Evolutionary conservation across 2,888 invertebrate genomes (phyloP), one percentile per base, ranked within the genome.

Genomic region (Hololepta plana): DNA sequence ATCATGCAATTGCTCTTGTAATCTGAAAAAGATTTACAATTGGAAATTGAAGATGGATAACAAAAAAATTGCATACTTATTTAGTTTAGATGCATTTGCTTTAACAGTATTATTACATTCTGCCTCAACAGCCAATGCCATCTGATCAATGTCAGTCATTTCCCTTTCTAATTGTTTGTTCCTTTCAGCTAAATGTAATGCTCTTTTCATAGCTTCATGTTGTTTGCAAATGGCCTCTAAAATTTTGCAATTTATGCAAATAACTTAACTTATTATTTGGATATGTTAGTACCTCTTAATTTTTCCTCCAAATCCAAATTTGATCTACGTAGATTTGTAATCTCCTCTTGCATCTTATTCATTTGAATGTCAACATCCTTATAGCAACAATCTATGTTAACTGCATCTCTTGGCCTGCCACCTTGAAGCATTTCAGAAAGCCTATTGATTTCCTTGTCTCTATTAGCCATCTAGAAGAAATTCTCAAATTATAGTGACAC

Each of bases 141-240:
- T 64, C 36, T 67, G 61, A 46, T 80, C 80, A 24, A 81, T 65
- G 44, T 76, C 75, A 35, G 65, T 62, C 34, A 81, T 44, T 48
- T 80, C 75, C 31, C 69, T 67, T 49, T 79, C 71, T 26, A 82
- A 48, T 30, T 57, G 57, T 44, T 68, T 68, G 42, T 80, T 81
- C 38, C 69, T 64, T 36, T 76, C 74, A n/a, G 77, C 76, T 27
- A 80, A 59, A 41, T 60, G 60, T 21, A 81, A 53, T 4, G 81
- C 80, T 36, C 73, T 57, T 22, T 72, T 59, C 79, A 81, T 81
- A 3, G 81, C 82, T 46, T 81, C 80, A 49, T 82, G 82, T 43
- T 76, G 74, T 41, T 72, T 73, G 27, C 62, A 58, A 31, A 74
- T 46, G 11, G 68, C 59, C 36, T 61, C 68, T 53, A 14, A 2